These are phyloP conservation scores for Podarcis cretensis DNA, from an alignment of 2,113 vertebrate species.

Conservation along the genomic window DNA sequence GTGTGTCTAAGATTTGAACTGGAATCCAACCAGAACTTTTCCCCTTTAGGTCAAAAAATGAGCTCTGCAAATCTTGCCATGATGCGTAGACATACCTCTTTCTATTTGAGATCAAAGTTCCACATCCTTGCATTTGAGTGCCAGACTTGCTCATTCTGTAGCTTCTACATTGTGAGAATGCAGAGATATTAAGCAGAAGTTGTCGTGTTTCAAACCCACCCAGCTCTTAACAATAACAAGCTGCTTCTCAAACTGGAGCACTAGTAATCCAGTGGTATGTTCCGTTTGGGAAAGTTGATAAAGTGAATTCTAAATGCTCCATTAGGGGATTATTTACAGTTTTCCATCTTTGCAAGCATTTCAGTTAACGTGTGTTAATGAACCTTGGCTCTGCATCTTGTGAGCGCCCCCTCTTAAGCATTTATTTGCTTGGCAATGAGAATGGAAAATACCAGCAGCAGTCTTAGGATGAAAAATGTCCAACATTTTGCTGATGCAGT, in stretches of 20 bases:
- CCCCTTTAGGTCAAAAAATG: background rate
- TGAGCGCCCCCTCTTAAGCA: constrained; percentile 3
- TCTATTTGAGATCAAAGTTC: background rate
- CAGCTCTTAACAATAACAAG: background rate
- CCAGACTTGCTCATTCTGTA: background rate
- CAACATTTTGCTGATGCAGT: background rate
- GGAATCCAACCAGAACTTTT: background rate
- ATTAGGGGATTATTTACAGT: constrained; percentile 21
- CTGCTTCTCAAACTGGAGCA: constrained; percentile 1
- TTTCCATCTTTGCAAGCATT: constrained; percentile 1
- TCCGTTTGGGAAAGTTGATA: constrained; percentile 15
- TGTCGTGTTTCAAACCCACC: constrained; percentile 14
- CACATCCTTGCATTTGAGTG: background rate
- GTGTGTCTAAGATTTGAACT: background rate
- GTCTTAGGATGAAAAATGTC: background rate
- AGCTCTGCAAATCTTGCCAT: background rate
- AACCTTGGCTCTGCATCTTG: background rate
- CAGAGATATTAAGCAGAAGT: constrained; percentile 20
- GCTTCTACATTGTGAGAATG: background rate
- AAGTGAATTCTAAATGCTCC: background rate
- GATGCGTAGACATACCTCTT: background rate
- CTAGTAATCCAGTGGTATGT: background rate
- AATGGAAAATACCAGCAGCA: background rate
- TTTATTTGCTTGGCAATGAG: constrained; percentile 5
- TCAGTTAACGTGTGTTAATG: background rate